Base-by-base conservation (phyloP, 2,888 invertebrate species). In the Lepas anatifera region DNA sequence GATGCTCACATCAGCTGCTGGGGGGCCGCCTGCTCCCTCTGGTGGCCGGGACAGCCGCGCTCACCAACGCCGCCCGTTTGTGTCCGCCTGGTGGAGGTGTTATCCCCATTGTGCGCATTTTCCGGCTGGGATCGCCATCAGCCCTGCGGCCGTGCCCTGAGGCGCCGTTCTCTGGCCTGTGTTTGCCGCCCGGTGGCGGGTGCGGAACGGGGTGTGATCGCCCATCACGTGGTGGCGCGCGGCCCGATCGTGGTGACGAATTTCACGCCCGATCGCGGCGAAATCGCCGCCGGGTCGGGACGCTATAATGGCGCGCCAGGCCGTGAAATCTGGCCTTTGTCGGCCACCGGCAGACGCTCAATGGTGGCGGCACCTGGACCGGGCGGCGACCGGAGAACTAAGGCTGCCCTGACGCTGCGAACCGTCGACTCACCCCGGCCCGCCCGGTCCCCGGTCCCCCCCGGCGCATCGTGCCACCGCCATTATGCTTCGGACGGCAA, bases 251-350 rank as follows among this genome's bases (percentile, higher is more conserved):
- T 16, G 58, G 18, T 29, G 52, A 29, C 32, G 35, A 32, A 58
- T 58, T 58, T 58, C 58, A 58, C 58, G 35, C 13, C 32, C 58
- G 35, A 58, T 58, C 58, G 58, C 32, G 58, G 8, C 58, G 3
- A 22, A 7, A 48, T 48, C 48, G 35, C 8, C 58, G 25, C 58
- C 1, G 48, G 52, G 52, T 18, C 52, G 7, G 29, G n/a, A 18
- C 27, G 50, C 50, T 22, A 58, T 22, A 58, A 58, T 58, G 58
- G 11, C 58, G 58, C 58, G 58, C 35, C 58, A 35, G 8, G 32
- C 58, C 58, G 58, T 58, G 58, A 58, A 58, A 58, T 58, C 18
- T 35, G 8, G 18, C 58, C 32, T 58, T 58, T 58, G 58, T 58
- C 22, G 58, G 32, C 35, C 58, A 58, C 58, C 35, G 29, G 29